phyloP scores from a whole-genome alignment of 2,888 invertebrate genomes.

The Stenodema calcarata region DNA sequence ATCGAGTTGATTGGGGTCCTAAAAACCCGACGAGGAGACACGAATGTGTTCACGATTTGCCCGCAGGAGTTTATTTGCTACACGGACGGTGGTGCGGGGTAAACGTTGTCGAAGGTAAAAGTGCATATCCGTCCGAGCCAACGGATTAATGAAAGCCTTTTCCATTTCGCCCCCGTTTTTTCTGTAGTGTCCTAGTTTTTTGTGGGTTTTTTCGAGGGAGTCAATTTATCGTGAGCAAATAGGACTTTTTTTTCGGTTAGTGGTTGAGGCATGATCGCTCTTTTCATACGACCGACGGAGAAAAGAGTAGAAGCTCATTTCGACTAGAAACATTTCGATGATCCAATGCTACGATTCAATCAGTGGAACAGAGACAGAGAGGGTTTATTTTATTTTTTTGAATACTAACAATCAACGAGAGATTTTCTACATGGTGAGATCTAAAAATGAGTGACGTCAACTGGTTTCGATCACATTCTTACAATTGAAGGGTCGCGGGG shows the following conservation, averaged over 20 bases:
- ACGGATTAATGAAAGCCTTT: background rate
- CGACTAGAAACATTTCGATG: too few relatives aligned
- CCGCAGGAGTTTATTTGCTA: background rate
- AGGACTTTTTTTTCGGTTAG: background rate
- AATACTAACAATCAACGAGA: too few relatives aligned
- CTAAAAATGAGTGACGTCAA: too few relatives aligned
- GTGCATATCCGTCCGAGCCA: background rate
- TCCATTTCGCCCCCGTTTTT: background rate
- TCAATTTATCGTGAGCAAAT: background rate
- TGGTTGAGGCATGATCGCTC: background rate
- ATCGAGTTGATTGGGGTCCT: background rate
- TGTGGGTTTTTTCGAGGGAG: background rate
- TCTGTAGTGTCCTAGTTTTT: background rate
- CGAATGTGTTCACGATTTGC: background rate
- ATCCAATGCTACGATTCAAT: too few relatives aligned
- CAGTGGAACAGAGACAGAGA: too few relatives aligned
- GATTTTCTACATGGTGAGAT: too few relatives aligned
- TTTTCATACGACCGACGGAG: too few relatives aligned
- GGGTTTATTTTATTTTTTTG: too few relatives aligned
- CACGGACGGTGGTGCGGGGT: too few relatives aligned
- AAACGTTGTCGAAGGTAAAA: background rate
- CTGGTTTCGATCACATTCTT: too few relatives aligned
- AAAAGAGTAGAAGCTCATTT: too few relatives aligned
- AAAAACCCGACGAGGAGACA: background rate
- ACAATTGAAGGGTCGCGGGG: too few relatives aligned